Conservation (phyloP, 2,888 invertebrate species). For the Megastigmus dorsalis region DNA sequence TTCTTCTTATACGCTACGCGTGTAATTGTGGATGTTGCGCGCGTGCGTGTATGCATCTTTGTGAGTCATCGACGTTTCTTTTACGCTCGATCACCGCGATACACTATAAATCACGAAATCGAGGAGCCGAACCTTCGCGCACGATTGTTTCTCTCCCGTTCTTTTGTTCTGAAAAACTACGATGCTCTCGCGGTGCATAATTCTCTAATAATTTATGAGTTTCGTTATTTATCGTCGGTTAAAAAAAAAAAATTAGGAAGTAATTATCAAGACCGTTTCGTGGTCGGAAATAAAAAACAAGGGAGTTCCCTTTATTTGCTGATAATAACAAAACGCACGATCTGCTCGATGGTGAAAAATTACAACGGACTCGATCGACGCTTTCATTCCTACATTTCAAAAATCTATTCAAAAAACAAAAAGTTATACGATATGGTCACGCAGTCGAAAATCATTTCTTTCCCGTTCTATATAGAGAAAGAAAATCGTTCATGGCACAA, state of each 20-base stretch:
- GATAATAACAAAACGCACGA: too few relatives aligned
- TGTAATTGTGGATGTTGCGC: background rate
- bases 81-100: background rate
- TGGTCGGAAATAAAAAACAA: too few relatives aligned
- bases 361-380: too few relatives aligned
- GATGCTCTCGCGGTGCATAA: background rate
- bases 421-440: too few relatives aligned
- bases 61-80: slow-evolving; percentile 36
- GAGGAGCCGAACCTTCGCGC: slow-evolving; percentile 31
- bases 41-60: background rate
- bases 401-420: too few relatives aligned
- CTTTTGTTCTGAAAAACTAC: slow-evolving; percentile 35
- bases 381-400: too few relatives aligned
- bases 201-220: background rate
- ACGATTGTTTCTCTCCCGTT: slow-evolving; percentile 39
- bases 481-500: too few relatives aligned
- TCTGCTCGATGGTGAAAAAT: too few relatives aligned
- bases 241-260: too few relatives aligned
- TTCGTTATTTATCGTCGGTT: background rate
- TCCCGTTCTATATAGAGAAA: too few relatives aligned
- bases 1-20: slow-evolving; percentile 10
- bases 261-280: too few relatives aligned
- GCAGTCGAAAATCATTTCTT: background rate
- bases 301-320: too few relatives aligned
- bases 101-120: slow-evolving; percentile 25